Conservation (phyloP, 2,797 vertebrate genomes). For the Molossus alvarezi region DNA sequence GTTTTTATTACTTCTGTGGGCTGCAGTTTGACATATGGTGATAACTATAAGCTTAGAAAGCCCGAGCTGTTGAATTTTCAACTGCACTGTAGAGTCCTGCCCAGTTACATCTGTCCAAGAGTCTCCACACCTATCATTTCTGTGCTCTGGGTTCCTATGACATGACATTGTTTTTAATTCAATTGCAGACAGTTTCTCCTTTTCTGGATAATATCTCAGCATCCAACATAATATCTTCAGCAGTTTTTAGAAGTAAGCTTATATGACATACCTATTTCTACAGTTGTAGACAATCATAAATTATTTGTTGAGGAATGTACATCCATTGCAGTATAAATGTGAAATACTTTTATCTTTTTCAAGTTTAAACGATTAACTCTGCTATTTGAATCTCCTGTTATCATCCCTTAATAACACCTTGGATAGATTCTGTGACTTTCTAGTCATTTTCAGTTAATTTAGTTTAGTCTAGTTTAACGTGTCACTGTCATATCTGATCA, state of each 20-base stretch:
- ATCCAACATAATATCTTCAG: neutral
- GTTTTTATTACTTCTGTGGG: neutral
- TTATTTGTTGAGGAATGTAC: neutral
- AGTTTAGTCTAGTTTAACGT: conserved; percentile 11
- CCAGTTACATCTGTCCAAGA: neutral
- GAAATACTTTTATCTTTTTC: neutral
- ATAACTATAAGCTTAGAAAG: neutral
- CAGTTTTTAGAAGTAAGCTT: conserved; percentile 19
- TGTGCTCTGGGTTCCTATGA: neutral
- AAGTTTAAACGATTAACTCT: neutral
- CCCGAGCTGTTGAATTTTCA: neutral
- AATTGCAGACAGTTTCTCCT: neutral
- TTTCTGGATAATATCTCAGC: conserved; percentile 32
- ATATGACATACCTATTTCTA: neutral
- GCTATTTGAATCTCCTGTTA: neutral
- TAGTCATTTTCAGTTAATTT: neutral
- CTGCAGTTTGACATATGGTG: neutral
- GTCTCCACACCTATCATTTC: neutral
- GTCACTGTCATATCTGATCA: neutral
- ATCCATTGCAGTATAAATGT: neutral
- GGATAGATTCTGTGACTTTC: neutral
- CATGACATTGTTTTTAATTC: conserved; percentile 26
- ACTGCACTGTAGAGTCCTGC: neutral
- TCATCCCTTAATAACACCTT: neutral
- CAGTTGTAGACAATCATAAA: neutral